Conservation (phyloP, 2,888 invertebrate species). For the Yponomeuta evonymella region DNA sequence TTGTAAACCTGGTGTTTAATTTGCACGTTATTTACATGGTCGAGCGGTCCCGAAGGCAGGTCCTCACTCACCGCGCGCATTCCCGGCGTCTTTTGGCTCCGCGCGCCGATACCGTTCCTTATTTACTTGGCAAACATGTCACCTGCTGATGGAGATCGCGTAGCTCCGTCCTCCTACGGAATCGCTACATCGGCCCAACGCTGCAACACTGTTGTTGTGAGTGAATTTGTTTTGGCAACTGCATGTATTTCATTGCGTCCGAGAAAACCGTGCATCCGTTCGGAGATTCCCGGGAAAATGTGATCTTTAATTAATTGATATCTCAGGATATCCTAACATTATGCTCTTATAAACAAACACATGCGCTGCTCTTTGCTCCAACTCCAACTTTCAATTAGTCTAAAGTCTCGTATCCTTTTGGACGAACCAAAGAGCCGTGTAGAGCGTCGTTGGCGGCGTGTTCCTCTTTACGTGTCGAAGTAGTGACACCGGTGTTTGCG, state of each 20-base stretch:
- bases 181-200: background rate
- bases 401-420: too few species aligned
- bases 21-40: background rate
- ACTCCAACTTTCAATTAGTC: too few species aligned
- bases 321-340: background rate
- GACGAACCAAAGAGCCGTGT: too few species aligned
- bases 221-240: background rate
- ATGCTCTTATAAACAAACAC: too few species aligned
- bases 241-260: background rate
- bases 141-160: constrained; percentile 1
- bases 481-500: constrained; percentile 3
- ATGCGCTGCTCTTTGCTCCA: too few species aligned
- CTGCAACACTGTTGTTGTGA: background rate
- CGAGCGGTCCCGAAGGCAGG: background rate
- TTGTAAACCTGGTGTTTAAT: background rate
- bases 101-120: background rate
- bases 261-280: background rate
- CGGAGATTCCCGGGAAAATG: background rate
- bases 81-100: background rate
- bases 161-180: background rate
- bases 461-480: background rate
- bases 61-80: background rate
- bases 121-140: constrained; percentile 1
- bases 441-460: too few species aligned
- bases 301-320: background rate